Conservation (phyloP, 23 tunicate species). For the Styela clava region DNA sequence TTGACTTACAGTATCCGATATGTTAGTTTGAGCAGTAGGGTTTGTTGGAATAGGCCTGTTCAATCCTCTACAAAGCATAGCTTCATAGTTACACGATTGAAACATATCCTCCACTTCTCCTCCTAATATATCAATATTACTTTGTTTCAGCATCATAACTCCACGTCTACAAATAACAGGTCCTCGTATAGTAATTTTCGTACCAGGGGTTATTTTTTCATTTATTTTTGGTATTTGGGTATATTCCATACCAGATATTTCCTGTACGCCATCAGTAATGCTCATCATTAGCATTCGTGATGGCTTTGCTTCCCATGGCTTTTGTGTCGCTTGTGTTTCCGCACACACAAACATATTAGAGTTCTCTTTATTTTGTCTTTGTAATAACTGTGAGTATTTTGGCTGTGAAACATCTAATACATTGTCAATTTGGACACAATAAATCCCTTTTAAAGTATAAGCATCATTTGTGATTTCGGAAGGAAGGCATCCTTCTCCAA, state of each 20-base stretch:
- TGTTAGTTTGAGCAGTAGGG: neutral
- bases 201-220: slow-evolving; percentile 48
- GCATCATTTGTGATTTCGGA: slow-evolving; percentile 30
- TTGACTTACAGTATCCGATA: neutral
- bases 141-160: slow-evolving; percentile 43
- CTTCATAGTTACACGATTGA: slow-evolving; percentile 26
- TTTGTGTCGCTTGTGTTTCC: slow-evolving; percentile 75
- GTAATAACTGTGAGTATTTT: slow-evolving; percentile 41
- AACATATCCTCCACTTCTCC: slow-evolving; percentile 75
- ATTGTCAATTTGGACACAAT: slow-evolving; percentile 66
- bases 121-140: slow-evolving; percentile 58
- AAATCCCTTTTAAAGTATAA: slow-evolving; percentile 64
- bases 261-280: slow-evolving; percentile 64
- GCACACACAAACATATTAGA: slow-evolving; percentile 54
- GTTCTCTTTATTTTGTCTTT: slow-evolving; percentile 44
- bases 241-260: slow-evolving; percentile 65
- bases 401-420: slow-evolving; percentile 58
- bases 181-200: slow-evolving; percentile 62
- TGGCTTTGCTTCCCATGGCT: slow-evolving; percentile 71
- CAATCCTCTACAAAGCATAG: slow-evolving; percentile 41
- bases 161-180: slow-evolving; percentile 71
- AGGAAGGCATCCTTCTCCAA: slow-evolving; percentile 40
- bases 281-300: slow-evolving; percentile 68
- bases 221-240: slow-evolving; percentile 30
- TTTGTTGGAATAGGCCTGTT: slow-evolving; percentile 13